Base-by-base conservation (phyloP, 2,888 invertebrate species). In the Chrysotoxum bicinctum region DNA sequence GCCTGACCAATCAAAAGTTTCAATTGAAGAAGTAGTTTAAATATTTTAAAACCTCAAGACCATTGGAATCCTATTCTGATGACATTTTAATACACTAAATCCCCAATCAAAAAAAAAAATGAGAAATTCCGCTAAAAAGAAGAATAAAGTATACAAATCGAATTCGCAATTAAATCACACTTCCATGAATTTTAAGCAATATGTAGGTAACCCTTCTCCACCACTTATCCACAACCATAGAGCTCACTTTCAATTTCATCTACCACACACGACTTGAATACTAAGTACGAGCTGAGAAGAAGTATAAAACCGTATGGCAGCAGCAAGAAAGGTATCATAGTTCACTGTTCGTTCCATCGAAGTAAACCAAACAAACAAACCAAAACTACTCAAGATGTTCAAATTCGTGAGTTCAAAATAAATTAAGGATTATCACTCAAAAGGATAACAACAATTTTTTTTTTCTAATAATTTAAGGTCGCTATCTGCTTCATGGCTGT, bases 181-280 rank as follows among this genome's bases (percentile, higher is more conserved):
- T 5, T 5, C 1, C 35, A 66, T 32, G 45, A 19, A 66, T 21
- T 32, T 48, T 66, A 32, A 35, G 30, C 19, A 56, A 35, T 23
- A 45, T 19, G n/a, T 35, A 35, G n/a, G n/a, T n/a, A n/a, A n/a
- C n/a, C n/a, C n/a, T 35, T 32, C 14, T 23, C 35, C 12, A 30
- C 30, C 12, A 32, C 14, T 21, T n/a, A n/a, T n/a, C 19, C 48
- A 48, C 6, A 32, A 21, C 16, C 23, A 45, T 1, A 62, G 7
- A 23, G 3, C 23, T 10, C 72, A 84, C 84, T 84, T 80, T 84
- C 84, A 70, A 80, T 84, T 84, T 84, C 84, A 76, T 68, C 66
- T 68, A 43, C 14, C 54, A 10, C 3, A 60, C 40, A 58, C 60
- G 10, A 12, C 23, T 14, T 54, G 84, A 70, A 84, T 84, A 80